These are phyloP conservation scores for Crioceris asparagi DNA, from an alignment of 2,888 invertebrate species.

Conservation along the genomic window DNA sequence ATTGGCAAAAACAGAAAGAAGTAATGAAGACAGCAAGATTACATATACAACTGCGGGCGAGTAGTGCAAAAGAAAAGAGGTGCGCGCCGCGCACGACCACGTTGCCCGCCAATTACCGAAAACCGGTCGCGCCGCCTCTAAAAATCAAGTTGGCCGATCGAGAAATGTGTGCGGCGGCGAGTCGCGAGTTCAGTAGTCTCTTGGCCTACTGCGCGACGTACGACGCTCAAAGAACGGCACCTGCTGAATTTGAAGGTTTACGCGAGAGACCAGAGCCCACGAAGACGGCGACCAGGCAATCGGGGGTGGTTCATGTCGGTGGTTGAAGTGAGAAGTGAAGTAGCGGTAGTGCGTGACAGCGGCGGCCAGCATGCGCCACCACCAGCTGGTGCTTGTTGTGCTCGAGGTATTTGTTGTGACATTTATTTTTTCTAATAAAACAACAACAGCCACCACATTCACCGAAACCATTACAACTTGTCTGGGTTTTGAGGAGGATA, in stretches of 20 bases:
- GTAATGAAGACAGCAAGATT: no score
- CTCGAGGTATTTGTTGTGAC: conserved; percentile 6
- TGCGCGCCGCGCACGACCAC: no score
- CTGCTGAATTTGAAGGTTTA: no score
- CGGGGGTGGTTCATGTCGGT: no score
- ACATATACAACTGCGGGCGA: no score
- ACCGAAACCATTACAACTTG: conserved; percentile 11
- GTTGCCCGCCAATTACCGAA: no score
- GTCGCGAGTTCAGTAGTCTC: conserved; percentile 19
- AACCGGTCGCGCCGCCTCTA: conserved; percentile 20
- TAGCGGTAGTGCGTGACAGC: conserved; percentile 14
- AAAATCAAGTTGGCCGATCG: conserved; percentile 14
- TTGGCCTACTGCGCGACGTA: no score
- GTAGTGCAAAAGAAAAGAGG: no score
- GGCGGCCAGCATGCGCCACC: conserved; percentile 17
- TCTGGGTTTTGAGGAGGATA: conserved; percentile 19
- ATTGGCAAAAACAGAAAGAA: no score
- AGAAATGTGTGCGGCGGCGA: conserved; percentile 8
- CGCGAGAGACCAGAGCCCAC: no score
- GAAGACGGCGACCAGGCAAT: no score
- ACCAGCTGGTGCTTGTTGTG: conserved; percentile 7
- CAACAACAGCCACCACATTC: conserved; percentile 7
- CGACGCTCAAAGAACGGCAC: no score
- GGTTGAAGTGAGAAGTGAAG: conserved; percentile 9
- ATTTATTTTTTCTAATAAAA: conserved; percentile 10